phyloP scores from a whole-genome alignment of 1,140 invertebrate species.

The Chrysopa pallens region DNA sequence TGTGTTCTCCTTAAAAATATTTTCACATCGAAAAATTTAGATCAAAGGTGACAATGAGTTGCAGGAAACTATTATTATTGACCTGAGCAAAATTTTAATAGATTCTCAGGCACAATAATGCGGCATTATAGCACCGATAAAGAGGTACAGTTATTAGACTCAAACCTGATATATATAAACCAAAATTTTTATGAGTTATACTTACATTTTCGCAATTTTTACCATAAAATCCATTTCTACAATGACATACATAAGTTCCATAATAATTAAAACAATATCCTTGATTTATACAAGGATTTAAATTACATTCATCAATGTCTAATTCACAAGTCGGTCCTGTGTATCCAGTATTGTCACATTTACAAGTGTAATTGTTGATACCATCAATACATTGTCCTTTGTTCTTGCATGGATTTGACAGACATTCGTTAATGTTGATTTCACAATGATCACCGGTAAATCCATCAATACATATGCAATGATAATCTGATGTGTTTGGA shows the following conservation, averaged over 20 bases:
- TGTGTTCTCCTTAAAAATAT: no score
- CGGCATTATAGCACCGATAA: no score
- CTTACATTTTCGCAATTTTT: constrained; percentile 48
- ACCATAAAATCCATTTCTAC: constrained; percentile 64
- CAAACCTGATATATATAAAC: no score
- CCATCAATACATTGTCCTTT: constrained; percentile 64
- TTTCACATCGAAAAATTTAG: no score
- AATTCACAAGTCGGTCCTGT: constrained; percentile 58
- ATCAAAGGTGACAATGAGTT: no score
- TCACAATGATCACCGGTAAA: constrained; percentile 47
- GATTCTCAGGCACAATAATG: no score
- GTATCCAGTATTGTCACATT: constrained; percentile 56
- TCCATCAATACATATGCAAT: constrained; percentile 39
- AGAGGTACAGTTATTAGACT: no score
- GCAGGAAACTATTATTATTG: no score
- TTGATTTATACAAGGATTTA: constrained; percentile 54
- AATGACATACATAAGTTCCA: constrained; percentile 66
- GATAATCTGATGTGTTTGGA: constrained; percentile 29
- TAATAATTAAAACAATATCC: constrained; percentile 64
- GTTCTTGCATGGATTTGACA: constrained; percentile 59
- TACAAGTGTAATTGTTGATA: constrained; percentile 61
- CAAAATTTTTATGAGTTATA: not conserved
- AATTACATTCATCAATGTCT: constrained; percentile 69
- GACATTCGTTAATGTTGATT: constrained; percentile 51
- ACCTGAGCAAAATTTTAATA: no score